Evolutionary conservation across 2,888 invertebrate species (phyloP), one percentile per base, ranked within the genome.

Genomic region (Scaptomyza tumidula): DNA sequence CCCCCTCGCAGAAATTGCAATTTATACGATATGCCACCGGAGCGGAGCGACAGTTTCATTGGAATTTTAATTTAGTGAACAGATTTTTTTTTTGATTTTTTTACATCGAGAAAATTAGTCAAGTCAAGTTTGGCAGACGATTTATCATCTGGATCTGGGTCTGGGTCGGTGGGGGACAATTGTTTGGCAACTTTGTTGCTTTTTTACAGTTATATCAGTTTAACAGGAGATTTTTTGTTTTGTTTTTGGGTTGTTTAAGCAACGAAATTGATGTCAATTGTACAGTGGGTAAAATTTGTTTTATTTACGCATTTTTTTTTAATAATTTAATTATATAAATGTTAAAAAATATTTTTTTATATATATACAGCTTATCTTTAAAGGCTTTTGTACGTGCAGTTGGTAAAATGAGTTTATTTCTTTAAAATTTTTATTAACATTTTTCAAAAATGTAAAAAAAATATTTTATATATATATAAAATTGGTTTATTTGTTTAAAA

Each of bases 61-160:
- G 74, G 75, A 84, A 86, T 82, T 75, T 74, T 69, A 70, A 82
- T 76, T 71, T 65, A 65, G 77, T 53, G 77, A 61, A 76, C 61
- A 73, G 6, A 6, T 27, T 53, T 66, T 72, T 58, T 62, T 60
- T 60, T n/a, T n/a, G n/a, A n/a, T n/a, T n/a, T 59, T 57, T 60
- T 69, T 65, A 69, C 74, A 41, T 68, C 71, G 84, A 71, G 79
- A 88, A 83, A 86, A 82, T 86, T 86, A 86, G 83, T 60, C 67
- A 74, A 73, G 80, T 64, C 66, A 55, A 71, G 69, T 50, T 27
- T 9, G 49, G 54, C 60, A 61, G 53, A 45, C 63, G 70, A 83
- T 83, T 83, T 77, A 83, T 83, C 86, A 88, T 72, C 62, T 73
- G 37, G 41, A 50, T 24, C 24, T 24, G 33, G 10, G 33, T 43